A percentile compares a stretch with the other conserved stretches of the same genome.
Evolutionary conservation across 2,113 vertebrate species (phyloP).

Genomic region (Pandion haliaetus): DNA sequence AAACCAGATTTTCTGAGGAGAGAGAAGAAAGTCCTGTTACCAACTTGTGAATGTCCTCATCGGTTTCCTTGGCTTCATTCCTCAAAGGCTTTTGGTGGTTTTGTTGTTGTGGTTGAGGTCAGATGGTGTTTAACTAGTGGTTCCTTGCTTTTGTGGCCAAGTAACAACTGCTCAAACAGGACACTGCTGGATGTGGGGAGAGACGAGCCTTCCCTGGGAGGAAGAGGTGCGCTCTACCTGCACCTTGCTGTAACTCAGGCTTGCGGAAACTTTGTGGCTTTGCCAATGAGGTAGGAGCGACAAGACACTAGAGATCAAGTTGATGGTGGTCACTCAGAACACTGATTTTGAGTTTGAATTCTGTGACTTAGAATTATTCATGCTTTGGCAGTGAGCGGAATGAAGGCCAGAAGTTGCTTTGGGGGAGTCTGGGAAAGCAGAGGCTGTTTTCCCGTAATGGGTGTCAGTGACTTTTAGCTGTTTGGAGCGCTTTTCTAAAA

Average conservation of each 20-base stretch:
- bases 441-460: neutral
- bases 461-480: neutral
- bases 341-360: neutral
- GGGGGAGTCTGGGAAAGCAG: neutral
- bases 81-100: neutral
- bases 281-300: neutral
- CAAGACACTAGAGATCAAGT: neutral
- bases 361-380: neutral
- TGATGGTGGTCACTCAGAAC: neutral
- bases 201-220: neutral
- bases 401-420: neutral
- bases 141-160: neutral
- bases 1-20: neutral
- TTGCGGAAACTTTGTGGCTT: neutral
- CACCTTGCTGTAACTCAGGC: rapidly evolving
- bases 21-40: neutral
- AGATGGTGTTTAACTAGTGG: neutral
- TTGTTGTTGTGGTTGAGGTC: neutral
- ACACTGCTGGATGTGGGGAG: neutral
- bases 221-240: neutral
- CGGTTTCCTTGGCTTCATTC: neutral
- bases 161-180: neutral
- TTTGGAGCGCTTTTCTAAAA: neutral
- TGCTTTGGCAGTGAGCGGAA: neutral
- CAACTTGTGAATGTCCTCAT: neutral